A percentile compares a stretch with the other conserved stretches of the same genome.
Evolutionary conservation across 1,140 invertebrate species (phyloP).

Genomic region (Apis cerana): DNA sequence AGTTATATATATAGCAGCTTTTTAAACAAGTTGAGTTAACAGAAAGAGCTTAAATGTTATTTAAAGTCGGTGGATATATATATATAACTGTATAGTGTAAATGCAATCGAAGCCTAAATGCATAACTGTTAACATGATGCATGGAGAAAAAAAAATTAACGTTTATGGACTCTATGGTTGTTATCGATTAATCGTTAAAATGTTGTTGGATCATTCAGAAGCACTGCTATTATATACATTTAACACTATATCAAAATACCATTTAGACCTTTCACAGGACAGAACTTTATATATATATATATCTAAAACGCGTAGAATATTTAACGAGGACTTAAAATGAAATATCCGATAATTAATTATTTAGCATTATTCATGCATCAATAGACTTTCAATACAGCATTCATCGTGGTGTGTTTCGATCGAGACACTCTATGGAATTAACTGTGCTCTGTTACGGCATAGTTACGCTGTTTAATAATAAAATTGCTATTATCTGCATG

Average conservation of each 20-base stretch:
- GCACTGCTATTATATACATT: constrained; percentile 2
- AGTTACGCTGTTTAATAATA: constrained; percentile 10
- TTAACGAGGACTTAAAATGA: background rate
- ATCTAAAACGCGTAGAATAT: constrained; percentile 5
- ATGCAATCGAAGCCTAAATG: constrained; percentile 3
- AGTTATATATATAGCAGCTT: background rate
- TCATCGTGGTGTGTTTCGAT: constrained; percentile 16
- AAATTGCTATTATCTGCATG: constrained; percentile 21
- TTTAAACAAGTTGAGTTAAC: background rate
- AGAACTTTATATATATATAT: background rate
- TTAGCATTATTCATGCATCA: constrained; percentile 2
- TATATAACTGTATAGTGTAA: background rate
- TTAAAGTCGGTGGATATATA: background rate
- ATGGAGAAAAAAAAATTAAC: background rate
- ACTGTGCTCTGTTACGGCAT: constrained; percentile 25
- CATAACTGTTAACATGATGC: background rate
- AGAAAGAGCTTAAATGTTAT: background rate
- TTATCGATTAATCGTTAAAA: background rate
- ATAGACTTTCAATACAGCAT: constrained; percentile 19
- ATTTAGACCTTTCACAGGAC: constrained; percentile 11
- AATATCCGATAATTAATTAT: constrained; percentile 23
- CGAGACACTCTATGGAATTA: constrained; percentile 32
- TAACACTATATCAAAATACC: constrained; percentile 12
- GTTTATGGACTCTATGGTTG: background rate
- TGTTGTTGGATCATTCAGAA: constrained; percentile 25